These are phyloP conservation scores for Campopleginae sp. DNA, from an alignment of 2,888 invertebrate species.

Conservation along the genomic window DNA sequence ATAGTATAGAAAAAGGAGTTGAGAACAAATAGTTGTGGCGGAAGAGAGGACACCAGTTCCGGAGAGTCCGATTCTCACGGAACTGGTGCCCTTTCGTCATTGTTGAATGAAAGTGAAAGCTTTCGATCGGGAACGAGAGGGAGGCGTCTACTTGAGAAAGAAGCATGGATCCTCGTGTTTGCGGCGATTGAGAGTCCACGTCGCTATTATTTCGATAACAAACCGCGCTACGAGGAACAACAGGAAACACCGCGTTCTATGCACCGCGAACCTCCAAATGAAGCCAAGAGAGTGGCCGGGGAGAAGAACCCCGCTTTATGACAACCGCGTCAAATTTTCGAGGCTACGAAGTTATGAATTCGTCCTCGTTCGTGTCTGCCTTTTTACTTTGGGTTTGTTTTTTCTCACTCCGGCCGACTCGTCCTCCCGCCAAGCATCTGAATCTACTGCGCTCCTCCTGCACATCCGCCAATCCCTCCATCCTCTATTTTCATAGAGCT, in stretches of 20 bases:
- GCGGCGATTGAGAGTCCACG: not conserved
- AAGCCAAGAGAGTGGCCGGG: too few species aligned
- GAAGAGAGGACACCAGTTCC: conserved; percentile 27
- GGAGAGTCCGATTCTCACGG: conserved; percentile 50
- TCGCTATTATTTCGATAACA: conserved; percentile 13
- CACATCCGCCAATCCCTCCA: conserved; percentile 19
- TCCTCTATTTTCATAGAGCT: conserved; percentile 31
- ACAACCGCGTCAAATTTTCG: conserved; percentile 74
- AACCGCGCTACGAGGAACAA: conserved; percentile 1
- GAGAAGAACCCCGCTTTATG: too few species aligned
- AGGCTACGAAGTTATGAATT: conserved; percentile 76
- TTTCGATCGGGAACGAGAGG: not conserved
- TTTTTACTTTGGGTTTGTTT: conserved; percentile 11
- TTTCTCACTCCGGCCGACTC: conserved; percentile 25
- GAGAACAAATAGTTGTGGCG: conserved; percentile 28
- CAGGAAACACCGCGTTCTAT: conserved; percentile 19
- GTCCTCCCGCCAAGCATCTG: conserved; percentile 18
- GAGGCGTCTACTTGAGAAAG: conserved; percentile 11
- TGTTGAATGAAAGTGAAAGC: conserved; percentile 2
- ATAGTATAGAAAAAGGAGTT: not conserved
- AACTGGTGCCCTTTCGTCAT: conserved; percentile 28
- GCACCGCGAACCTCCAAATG: conserved; percentile 8
- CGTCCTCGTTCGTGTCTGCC: conserved; percentile 54
- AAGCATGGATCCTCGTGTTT: conserved; percentile 1
- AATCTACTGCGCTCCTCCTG: conserved; percentile 20